Conservation (phyloP, 1,140 invertebrate species). For the Ceratina australensis region DNA sequence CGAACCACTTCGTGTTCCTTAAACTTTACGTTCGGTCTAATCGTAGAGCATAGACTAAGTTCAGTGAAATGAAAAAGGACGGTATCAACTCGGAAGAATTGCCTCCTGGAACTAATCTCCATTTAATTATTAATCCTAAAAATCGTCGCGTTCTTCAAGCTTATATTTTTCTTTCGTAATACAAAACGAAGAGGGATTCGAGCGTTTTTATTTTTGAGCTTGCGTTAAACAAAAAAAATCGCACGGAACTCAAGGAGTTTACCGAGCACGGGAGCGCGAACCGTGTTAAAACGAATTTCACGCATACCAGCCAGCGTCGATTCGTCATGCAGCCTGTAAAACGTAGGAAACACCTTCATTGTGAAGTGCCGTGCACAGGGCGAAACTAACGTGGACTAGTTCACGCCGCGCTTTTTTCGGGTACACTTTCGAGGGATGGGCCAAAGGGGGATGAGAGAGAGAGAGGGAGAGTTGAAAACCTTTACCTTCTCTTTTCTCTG, state of each 20-base stretch:
- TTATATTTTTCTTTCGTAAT: too few species aligned
- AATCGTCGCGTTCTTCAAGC: too few species aligned
- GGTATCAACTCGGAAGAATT: background rate
- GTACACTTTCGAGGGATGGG: conserved; percentile 36
- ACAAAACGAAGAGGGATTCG: background rate
- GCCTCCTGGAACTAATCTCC: background rate
- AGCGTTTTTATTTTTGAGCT: background rate
- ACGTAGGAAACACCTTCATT: conserved; percentile 47
- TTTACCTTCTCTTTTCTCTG: conserved; percentile 52
- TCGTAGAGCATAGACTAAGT: conserved; percentile 34
- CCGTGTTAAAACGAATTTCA: conserved; percentile 38
- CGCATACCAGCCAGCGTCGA: conserved; percentile 31
- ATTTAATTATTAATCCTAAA: background rate
- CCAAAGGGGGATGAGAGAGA: background rate
- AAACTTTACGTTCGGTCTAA: conserved; percentile 52
- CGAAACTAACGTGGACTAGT: conserved; percentile 61
- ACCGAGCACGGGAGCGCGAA: background rate
- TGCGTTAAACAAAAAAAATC: background rate
- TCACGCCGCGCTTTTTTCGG: conserved; percentile 60
- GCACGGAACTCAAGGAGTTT: background rate
- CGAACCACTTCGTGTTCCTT: conserved; percentile 33
- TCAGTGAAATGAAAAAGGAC: background rate
- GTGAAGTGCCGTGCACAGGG: conserved; percentile 43
- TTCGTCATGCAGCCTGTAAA: conserved; percentile 38
- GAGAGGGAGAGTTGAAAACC: conserved; percentile 53